A percentile compares a stretch with the other conserved stretches of the same genome.
These are phyloP conservation scores for Cephalopachus bancanus DNA, from an alignment of 2,797 vertebrate genomes.

Conservation along the genomic window DNA sequence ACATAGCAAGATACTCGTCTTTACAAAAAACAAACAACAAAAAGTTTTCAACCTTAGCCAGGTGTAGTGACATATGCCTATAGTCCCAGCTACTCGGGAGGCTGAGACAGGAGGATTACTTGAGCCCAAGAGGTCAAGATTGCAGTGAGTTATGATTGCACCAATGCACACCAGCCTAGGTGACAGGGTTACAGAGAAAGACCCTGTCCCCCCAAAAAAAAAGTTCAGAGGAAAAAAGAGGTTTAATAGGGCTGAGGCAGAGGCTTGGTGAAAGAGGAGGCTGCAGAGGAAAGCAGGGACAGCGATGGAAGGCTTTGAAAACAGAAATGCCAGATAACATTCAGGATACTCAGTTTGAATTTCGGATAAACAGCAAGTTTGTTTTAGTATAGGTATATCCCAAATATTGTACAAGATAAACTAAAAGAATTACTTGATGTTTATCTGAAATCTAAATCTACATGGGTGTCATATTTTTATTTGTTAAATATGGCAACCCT, in stretches of 20 bases:
- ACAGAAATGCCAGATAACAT: neutral
- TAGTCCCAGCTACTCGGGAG: no score
- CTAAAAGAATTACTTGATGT: neutral
- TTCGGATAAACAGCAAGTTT: neutral
- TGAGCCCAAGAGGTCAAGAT: no score
- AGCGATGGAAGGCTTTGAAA: neutral
- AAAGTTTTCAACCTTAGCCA: no score
- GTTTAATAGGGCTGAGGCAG: neutral
- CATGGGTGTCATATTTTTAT: neutral
- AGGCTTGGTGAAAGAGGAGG: neutral
- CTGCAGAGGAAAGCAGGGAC: neutral
- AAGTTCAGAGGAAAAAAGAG: neutral
- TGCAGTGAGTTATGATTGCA: no score
- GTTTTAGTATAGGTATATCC: neutral
- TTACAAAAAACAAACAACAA: no score
- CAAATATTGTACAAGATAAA: neutral
- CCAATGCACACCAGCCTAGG: no score
- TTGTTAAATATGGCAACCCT: neutral
- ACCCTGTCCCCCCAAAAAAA: no score
- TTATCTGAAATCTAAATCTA: slow-evolving; percentile 26
- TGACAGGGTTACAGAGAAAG: no score
- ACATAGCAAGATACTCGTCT: no score
- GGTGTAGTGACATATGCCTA: no score
- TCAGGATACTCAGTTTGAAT: neutral
- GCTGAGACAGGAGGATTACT: no score